These are phyloP conservation scores for Scortum barcoo DNA, from an alignment of 2,113 vertebrate genomes.

Conservation along the genomic window DNA sequence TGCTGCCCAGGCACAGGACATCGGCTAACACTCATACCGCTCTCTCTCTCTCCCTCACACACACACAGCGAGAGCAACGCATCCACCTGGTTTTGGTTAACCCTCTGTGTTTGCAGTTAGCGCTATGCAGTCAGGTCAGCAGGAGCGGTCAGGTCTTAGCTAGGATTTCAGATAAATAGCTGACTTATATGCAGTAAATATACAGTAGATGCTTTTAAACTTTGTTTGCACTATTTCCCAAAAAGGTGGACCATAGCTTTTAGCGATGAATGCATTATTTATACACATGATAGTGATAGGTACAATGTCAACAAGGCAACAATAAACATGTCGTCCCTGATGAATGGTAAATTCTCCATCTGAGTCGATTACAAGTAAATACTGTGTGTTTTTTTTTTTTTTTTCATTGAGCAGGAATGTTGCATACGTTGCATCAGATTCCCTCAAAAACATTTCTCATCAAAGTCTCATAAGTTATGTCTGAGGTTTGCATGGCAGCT, in stretches of 20 bases:
- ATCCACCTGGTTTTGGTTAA: slow-evolving; percentile 74
- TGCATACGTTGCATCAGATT: background rate
- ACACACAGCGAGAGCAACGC: slow-evolving; percentile 39
- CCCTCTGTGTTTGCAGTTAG: slow-evolving; percentile 55
- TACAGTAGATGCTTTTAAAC: slow-evolving; percentile 48
- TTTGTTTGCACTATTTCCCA: slow-evolving; percentile 28
- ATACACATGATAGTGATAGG: slow-evolving; percentile 27
- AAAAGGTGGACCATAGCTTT: slow-evolving; percentile 39
- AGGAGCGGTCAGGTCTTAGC: slow-evolving; percentile 41
- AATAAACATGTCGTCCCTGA: slow-evolving; percentile 57
- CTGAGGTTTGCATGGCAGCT: slow-evolving; percentile 22
- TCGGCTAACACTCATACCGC: slow-evolving; percentile 75
- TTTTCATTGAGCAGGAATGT: slow-evolving; percentile 7
- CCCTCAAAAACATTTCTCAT: background rate
- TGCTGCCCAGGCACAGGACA: slow-evolving; percentile 74
- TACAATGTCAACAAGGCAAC: slow-evolving; percentile 50
- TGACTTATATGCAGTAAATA: slow-evolving; percentile 47
- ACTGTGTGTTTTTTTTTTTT: slow-evolving; percentile 2
- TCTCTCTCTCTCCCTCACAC: slow-evolving; percentile 34
- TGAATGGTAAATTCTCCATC: slow-evolving; percentile 41
- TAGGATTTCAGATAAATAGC: slow-evolving; percentile 58
- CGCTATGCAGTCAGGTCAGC: slow-evolving; percentile 51
- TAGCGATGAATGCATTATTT: slow-evolving; percentile 33
- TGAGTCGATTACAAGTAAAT: slow-evolving; percentile 33
- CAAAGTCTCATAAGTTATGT: slow-evolving; percentile 22